phyloP scores from a whole-genome alignment of 37 sponge, comb jelly and placozoan genomes.

The Spongilla lacustris region DNA sequence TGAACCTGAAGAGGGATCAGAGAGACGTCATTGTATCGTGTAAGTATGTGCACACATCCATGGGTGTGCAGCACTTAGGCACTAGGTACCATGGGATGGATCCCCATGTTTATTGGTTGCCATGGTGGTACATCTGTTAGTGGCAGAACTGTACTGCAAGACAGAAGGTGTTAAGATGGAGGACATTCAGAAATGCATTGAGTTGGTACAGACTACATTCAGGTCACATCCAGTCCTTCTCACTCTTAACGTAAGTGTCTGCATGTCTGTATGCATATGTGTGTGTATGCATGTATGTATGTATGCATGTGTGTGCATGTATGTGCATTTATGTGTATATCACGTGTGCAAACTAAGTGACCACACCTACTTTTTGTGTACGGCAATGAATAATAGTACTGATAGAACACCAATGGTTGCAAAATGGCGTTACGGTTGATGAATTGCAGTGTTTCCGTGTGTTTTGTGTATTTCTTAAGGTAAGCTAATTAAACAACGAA shows the following conservation, averaged over 20 bases:
- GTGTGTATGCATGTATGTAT: background rate
- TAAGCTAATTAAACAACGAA: too few species aligned
- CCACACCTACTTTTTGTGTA: too few species aligned
- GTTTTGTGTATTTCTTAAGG: too few species aligned
- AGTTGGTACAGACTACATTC: background rate
- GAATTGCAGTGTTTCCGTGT: too few species aligned
- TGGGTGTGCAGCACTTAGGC: background rate
- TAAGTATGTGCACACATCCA: constrained; percentile 23
- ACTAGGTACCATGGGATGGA: background rate
- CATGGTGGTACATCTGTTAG: constrained; percentile 1
- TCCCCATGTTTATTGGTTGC: background rate
- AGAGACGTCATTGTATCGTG: constrained; percentile 59
- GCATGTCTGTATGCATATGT: background rate
- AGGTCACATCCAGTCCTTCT: constrained; percentile 25
- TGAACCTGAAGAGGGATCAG: constrained; percentile 63
- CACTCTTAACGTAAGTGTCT: constrained; percentile 7
- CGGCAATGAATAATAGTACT: too few species aligned
- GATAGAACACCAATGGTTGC: too few species aligned
- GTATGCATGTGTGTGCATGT: too few species aligned
- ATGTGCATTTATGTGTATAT: too few species aligned
- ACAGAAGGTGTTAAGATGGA: constrained; percentile 6
- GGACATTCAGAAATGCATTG: constrained; percentile 1
- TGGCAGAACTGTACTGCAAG: constrained; percentile 51
- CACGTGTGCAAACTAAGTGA: too few species aligned
- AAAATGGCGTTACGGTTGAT: too few species aligned